These are phyloP conservation scores for Eurystomus glaucurus DNA, from an alignment of 2,797 vertebrate genomes.

Conservation along the genomic window DNA sequence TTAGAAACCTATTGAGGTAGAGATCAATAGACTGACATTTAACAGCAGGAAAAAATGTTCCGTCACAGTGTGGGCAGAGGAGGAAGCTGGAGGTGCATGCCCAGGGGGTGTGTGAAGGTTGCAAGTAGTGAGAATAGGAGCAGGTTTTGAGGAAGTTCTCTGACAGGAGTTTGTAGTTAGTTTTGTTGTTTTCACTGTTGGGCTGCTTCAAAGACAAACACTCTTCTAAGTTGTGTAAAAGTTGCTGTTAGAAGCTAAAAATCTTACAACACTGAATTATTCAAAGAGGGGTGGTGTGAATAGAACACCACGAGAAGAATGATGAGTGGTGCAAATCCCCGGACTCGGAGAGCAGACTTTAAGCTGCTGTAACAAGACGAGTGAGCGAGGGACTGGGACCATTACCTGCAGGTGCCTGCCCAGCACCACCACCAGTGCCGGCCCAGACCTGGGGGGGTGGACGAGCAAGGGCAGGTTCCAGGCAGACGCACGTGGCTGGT, in stretches of 20 bases:
- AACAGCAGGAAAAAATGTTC: background rate
- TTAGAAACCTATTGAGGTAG: background rate
- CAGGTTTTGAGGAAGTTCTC: background rate
- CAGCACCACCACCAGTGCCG: background rate
- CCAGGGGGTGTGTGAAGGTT: background rate
- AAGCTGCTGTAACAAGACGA: accelerated
- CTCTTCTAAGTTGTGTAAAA: background rate
- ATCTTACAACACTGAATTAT: background rate
- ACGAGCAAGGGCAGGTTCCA: background rate
- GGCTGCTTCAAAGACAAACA: accelerated
- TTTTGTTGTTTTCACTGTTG: background rate
- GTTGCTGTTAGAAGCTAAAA: background rate
- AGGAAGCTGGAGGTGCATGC: background rate
- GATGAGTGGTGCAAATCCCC: background rate
- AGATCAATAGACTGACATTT: background rate
- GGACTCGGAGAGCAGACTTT: background rate
- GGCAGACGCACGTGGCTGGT: accelerated
- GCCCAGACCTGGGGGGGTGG: no score
- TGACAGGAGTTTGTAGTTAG: background rate
- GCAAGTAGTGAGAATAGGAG: background rate
- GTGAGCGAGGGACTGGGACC: accelerated
- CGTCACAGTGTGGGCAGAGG: background rate
- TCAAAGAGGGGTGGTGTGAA: background rate
- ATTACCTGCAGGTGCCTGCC: background rate
- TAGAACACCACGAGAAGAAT: background rate